These are phyloP conservation scores for Brachirus orientalis DNA, from an alignment of 2,113 vertebrate species.

Conservation along the genomic window DNA sequence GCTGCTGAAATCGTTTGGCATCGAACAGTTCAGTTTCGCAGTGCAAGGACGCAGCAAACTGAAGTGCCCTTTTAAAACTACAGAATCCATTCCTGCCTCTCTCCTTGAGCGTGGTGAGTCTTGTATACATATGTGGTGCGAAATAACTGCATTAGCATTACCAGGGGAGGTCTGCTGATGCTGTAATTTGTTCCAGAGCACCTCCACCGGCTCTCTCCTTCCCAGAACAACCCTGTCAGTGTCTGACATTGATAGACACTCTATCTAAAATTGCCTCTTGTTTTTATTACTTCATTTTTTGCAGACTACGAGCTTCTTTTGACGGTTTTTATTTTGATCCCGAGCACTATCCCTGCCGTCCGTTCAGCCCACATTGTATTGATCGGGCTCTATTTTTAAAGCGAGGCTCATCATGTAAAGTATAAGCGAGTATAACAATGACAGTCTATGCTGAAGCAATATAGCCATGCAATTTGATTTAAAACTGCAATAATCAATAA, in stretches of 20 bases:
- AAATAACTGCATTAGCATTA: constrained; percentile 54
- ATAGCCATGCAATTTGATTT: constrained; percentile 20
- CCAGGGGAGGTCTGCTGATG: constrained; percentile 64
- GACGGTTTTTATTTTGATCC: constrained; percentile 34
- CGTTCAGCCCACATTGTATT: constrained; percentile 25
- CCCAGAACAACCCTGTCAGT: constrained; percentile 57
- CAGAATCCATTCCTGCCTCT: constrained; percentile 44
- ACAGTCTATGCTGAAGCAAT: constrained; percentile 17
- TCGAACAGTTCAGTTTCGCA: constrained; percentile 64
- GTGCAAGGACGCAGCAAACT: constrained; percentile 37
- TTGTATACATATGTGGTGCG: constrained; percentile 42
- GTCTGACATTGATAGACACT: constrained; percentile 54
- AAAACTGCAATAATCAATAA: constrained; percentile 46
- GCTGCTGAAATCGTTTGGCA: constrained; percentile 61
- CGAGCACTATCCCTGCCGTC: constrained; percentile 19
- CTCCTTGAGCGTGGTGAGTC: constrained; percentile 31
- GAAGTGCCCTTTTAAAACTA: constrained; percentile 53
- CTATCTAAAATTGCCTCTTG: constrained; percentile 45
- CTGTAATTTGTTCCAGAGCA: constrained; percentile 59
- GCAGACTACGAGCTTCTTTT: constrained; percentile 28
- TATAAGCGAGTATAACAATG: constrained; percentile 11
- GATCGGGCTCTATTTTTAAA: constrained; percentile 38
- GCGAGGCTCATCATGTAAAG: constrained; percentile 9
- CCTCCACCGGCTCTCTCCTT: constrained; percentile 39
- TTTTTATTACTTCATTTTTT: constrained; percentile 41